A percentile compares a stretch with the other conserved stretches of the same genome.
Conservation (phyloP, 1,140 invertebrate genomes). For the Lucilia sericata region DNA sequence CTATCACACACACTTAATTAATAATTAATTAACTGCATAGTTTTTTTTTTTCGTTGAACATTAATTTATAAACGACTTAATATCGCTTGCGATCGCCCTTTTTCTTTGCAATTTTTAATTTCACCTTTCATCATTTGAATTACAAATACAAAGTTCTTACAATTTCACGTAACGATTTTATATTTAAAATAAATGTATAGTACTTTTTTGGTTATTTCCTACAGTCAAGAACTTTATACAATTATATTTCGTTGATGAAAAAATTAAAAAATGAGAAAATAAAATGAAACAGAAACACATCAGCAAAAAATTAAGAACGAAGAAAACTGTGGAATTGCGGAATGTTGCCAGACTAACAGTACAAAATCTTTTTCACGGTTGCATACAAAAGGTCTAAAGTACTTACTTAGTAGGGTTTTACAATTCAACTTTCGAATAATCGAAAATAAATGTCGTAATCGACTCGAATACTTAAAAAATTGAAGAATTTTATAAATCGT, state of each 20-base stretch:
- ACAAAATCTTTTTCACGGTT: too few species aligned
- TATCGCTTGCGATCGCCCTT: background rate
- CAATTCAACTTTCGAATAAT: too few species aligned
- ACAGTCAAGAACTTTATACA: background rate
- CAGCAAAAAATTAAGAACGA: constrained; percentile 14
- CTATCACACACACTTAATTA: too few species aligned
- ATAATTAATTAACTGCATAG: too few species aligned
- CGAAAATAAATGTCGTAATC: too few species aligned
- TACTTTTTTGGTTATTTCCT: background rate
- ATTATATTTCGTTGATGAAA: background rate
- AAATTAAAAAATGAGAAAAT: constrained; percentile 12
- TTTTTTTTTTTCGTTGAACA: background rate
- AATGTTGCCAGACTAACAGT: too few species aligned
- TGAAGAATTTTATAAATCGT: too few species aligned
- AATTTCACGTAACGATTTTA: background rate
- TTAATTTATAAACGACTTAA: background rate
- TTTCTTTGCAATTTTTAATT: background rate
- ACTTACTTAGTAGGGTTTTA: too few species aligned
- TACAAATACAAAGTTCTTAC: background rate
- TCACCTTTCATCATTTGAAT: background rate
- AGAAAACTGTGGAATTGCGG: background rate
- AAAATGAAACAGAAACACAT: constrained; percentile 1
- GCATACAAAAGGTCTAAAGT: too few species aligned
- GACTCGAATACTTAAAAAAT: too few species aligned
- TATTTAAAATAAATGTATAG: background rate